phyloP scores from a whole-genome alignment of 2,113 vertebrate genomes.

The Macrotus californicus region DNA sequence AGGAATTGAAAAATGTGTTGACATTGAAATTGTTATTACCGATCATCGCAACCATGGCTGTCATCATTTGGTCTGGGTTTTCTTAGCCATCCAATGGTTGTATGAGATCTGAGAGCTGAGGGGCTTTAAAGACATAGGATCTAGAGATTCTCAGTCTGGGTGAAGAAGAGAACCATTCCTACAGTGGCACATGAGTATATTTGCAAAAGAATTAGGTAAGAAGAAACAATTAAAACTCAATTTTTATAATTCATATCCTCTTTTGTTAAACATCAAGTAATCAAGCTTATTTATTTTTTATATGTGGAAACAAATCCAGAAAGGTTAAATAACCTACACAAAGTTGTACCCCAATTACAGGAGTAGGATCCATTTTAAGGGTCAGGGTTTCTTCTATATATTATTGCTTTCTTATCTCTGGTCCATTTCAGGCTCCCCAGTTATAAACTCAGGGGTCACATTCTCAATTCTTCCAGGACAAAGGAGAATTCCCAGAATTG shows the following conservation, averaged over 20 bases:
- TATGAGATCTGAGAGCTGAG: not conserved
- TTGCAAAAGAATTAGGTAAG: not conserved
- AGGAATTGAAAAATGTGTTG: not conserved
- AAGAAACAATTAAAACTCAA: not conserved
- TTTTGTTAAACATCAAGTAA: not conserved
- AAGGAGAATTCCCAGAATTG: not conserved
- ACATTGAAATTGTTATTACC: not conserved
- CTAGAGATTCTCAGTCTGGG: not conserved
- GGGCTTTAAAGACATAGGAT: not conserved
- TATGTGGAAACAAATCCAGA: not conserved
- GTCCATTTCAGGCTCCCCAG: not conserved
- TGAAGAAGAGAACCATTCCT: not conserved
- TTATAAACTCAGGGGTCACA: not conserved
- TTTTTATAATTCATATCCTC: not conserved
- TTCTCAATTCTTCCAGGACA: not conserved
- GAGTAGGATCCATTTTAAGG: not conserved
- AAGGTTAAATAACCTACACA: not conserved
- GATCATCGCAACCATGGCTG: not conserved
- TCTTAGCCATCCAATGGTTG: not conserved
- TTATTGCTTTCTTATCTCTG: not conserved
- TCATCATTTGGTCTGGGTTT: not conserved
- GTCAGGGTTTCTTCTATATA: not conserved
- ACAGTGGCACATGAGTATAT: not conserved
- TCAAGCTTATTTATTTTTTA: not conserved
- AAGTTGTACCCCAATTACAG: not conserved